Evolutionary conservation across 2,888 invertebrate species (phyloP).

Genomic region (Chrysina gloriosa): DNA sequence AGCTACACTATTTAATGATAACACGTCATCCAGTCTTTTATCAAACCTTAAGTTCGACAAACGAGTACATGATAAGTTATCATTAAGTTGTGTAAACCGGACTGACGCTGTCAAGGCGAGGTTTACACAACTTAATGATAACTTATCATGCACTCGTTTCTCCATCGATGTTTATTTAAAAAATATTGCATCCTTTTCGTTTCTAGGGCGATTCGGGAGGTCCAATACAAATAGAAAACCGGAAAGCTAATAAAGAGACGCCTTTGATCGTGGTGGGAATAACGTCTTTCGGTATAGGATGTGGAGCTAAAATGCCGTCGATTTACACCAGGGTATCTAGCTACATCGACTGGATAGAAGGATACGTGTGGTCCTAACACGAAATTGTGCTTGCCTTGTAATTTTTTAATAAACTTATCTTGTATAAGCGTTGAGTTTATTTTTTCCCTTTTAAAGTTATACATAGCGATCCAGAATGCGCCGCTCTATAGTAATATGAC

Average conservation of each 20-base stretch:
- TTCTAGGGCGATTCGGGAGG: conserved; percentile 71
- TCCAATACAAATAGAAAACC: conserved; percentile 62
- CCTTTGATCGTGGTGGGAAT: conserved; percentile 58
- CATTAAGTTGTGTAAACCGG: no score
- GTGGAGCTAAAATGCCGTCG: conserved; percentile 59
- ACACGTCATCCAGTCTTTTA: no score
- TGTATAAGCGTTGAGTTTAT: neutral
- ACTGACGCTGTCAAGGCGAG: no score
- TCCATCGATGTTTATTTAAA: no score
- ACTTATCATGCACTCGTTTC: no score
- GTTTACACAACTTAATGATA: no score
- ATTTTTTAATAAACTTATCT: neutral
- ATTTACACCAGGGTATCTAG: conserved; percentile 61
- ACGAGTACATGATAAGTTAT: no score
- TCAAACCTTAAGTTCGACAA: no score
- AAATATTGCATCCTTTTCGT: no score
- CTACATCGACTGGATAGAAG: conserved; percentile 63
- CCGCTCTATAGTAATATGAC: no score
- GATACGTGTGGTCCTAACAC: conserved; percentile 59
- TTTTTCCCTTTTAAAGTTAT: neutral
- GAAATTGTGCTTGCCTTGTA: neutral
- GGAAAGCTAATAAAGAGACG: conserved; percentile 31
- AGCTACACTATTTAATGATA: no score
- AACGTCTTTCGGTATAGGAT: conserved; percentile 62
- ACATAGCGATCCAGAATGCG: no score